Evolutionary conservation across 1,140 invertebrate genomes (phyloP).

Genomic region (Latrodectus geometricus): DNA sequence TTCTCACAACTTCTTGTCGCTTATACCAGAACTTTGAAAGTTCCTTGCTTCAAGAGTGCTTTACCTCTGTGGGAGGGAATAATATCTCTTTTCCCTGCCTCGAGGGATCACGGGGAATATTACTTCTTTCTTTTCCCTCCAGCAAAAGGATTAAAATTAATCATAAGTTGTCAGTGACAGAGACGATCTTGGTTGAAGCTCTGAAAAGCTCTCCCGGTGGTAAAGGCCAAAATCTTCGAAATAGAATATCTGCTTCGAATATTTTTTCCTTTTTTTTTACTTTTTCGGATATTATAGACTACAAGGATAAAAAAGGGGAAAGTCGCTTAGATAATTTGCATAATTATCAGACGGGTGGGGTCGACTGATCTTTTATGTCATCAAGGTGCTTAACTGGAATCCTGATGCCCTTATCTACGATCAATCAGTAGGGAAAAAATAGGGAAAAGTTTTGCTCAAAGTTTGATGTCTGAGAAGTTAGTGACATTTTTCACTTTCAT

Average conservation of each 20-base stretch:
- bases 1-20: no score
- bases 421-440: not conserved
- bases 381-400: not conserved
- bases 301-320: not conserved
- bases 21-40: no score
- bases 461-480: not conserved
- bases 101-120: not conserved
- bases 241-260: not conserved
- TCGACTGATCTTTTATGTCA: not conserved
- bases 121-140: not conserved
- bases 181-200: not conserved
- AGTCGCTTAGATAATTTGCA: not conserved
- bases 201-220: not conserved
- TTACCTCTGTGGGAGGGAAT: no score
- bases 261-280: not conserved
- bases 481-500: not conserved
- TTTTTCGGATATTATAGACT: not conserved
- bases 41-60: no score
- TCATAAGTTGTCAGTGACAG: not conserved
- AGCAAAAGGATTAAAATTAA: not conserved
- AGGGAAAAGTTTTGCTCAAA: not conserved
- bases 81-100: not conserved
- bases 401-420: not conserved
- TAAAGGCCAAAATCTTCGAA: not conserved
- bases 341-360: not conserved